Evolutionary conservation across 1,140 invertebrate species (phyloP).

Genomic region (Drosophila tropicalis): DNA sequence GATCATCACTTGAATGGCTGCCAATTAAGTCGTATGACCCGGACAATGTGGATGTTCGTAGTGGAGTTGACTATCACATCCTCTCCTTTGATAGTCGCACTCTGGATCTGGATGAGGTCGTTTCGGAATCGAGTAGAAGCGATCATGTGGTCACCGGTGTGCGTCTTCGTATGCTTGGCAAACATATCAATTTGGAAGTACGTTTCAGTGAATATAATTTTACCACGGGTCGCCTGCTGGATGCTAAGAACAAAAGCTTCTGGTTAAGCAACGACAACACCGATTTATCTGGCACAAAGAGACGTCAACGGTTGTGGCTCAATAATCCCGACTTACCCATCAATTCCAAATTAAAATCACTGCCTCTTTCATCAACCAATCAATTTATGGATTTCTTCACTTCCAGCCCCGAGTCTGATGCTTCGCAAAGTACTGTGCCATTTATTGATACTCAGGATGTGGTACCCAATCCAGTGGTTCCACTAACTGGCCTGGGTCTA

Average conservation of each 20-base stretch:
- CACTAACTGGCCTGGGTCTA: conserved; percentile 87
- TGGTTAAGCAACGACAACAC: conserved; percentile 93
- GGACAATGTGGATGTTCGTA: conserved; percentile 83
- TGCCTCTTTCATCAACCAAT: conserved; percentile 87
- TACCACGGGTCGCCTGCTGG: conserved; percentile 87
- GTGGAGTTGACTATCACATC: conserved; percentile 88
- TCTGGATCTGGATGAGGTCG: conserved; percentile 91
- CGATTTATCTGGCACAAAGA: conserved; percentile 82
- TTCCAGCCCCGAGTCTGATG: conserved; percentile 89
- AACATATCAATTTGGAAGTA: conserved; percentile 93
- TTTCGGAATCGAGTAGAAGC: conserved; percentile 87
- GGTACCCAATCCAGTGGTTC: conserved; percentile 85
- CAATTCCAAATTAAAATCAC: conserved; percentile 83
- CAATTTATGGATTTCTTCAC: conserved; percentile 91
- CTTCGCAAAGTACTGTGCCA: conserved; percentile 92
- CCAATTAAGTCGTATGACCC: conserved; percentile 86
- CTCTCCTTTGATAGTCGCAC: conserved; percentile 89
- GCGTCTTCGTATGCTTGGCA: conserved; percentile 89
- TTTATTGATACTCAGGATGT: conserved; percentile 92
- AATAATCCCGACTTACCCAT: conserved; percentile 88
- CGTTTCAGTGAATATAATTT: conserved; percentile 91
- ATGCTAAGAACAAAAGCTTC: conserved; percentile 85
- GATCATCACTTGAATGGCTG: conserved; percentile 86
- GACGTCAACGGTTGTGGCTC: conserved; percentile 86
- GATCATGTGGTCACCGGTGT: conserved; percentile 85